Evolutionary conservation across 2,888 invertebrate genomes (phyloP).

Genomic region (Psylliodes chrysocephalus): DNA sequence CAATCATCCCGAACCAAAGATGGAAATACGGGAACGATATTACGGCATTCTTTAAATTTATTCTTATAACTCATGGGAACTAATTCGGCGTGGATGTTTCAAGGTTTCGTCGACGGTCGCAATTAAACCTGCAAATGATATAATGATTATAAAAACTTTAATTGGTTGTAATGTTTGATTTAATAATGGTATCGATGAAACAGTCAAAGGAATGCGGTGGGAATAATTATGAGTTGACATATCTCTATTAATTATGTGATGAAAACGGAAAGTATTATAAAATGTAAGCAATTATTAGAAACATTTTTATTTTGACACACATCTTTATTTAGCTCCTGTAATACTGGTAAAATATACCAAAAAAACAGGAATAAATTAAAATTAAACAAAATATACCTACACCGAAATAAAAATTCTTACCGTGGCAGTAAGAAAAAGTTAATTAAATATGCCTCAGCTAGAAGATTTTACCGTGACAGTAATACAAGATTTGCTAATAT

Average conservation of each 20-base stretch:
- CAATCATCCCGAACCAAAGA: slow-evolving; percentile 11
- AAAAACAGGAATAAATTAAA: too few relatives aligned
- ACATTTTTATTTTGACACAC: too few relatives aligned
- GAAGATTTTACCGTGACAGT: too few relatives aligned
- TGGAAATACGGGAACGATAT: slow-evolving; percentile 18
- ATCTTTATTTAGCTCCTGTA: too few relatives aligned
- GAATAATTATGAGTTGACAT: background rate
- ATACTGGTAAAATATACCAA: too few relatives aligned
- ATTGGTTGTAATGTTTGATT: slow-evolving; percentile 8
- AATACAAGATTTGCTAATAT: too few relatives aligned
- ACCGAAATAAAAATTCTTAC: too few relatives aligned
- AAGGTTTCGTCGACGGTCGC: slow-evolving; percentile 1
- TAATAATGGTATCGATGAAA: slow-evolving; percentile 10
- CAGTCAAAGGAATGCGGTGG: slow-evolving; percentile 1
- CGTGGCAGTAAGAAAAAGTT: too few relatives aligned
- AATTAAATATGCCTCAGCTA: too few relatives aligned
- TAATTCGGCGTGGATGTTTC: slow-evolving; percentile 11
- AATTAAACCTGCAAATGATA: slow-evolving; percentile 11
- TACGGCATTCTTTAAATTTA: slow-evolving; percentile 18
- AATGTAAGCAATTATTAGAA: too few relatives aligned
- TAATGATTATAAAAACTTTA: slow-evolving; percentile 10
- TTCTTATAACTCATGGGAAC: slow-evolving; percentile 19
- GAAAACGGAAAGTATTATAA: too few relatives aligned
- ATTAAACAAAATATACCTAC: too few relatives aligned
- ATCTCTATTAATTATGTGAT: background rate